Conservation (phyloP, 2,797 vertebrate species). For the Capromys pilorides region DNA sequence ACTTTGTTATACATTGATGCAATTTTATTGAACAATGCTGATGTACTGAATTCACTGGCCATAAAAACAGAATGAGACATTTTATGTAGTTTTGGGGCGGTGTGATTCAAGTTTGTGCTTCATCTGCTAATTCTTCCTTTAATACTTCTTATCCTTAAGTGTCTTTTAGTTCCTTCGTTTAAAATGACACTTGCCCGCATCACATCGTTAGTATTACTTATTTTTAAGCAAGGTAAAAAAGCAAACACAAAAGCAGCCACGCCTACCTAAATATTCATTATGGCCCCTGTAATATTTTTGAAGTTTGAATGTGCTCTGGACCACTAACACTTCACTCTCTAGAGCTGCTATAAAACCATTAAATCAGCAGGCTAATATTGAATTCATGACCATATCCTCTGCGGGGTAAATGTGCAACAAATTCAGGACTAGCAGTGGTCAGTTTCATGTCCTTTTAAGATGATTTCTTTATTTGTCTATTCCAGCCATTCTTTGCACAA, state of each 20-base stretch:
- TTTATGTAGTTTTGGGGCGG: slow-evolving; percentile 3
- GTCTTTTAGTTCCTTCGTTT: slow-evolving; percentile 62
- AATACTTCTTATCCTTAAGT: slow-evolving; percentile 45
- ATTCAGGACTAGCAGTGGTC: not conserved
- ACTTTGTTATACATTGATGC: slow-evolving; percentile 1
- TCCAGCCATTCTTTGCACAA: not conserved
- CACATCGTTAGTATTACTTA: slow-evolving; percentile 42
- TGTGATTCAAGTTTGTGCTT: slow-evolving; percentile 21
- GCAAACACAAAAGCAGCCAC: slow-evolving; percentile 31
- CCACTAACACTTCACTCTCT: not conserved
- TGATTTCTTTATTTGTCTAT: not conserved
- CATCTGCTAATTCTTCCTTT: slow-evolving; percentile 61
- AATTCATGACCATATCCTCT: not conserved
- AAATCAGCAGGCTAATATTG: not conserved
- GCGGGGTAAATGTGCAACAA: not conserved
- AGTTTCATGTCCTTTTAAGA: not conserved
- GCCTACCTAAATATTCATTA: slow-evolving; percentile 19
- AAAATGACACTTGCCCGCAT: slow-evolving; percentile 58
- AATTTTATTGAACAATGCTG: not conserved
- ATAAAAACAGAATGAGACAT: slow-evolving; percentile 49
- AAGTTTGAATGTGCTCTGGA: slow-evolving; percentile 4
- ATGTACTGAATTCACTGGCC: slow-evolving; percentile 17
- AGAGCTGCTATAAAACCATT: not conserved
- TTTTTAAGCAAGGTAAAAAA: slow-evolving; percentile 51
- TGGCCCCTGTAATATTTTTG: not conserved